Evolutionary conservation across 2,113 vertebrate genomes (phyloP), one percentile per base, ranked within the genome.

Genomic region (Orthonyx spaldingii): DNA sequence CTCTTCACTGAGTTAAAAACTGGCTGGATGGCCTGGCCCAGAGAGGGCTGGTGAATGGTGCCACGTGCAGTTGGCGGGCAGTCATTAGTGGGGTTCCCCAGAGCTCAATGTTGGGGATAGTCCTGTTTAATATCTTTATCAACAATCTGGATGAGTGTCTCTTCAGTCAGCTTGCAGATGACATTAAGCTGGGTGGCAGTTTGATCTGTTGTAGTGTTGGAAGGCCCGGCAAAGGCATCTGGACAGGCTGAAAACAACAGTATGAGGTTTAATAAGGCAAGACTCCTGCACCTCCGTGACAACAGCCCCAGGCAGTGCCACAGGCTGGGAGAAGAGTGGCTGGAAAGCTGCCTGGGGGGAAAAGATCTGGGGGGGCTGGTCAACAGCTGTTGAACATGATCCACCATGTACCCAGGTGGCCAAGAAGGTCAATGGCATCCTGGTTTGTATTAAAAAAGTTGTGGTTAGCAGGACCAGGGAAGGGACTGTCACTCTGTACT

Each of bases 21-120:
- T 41, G 16, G 0, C 16, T 64, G 57, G 16, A 26, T 35, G 28
- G 13, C 5, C 5, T 3, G 8, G 13, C 9, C 26, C n/a, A 33
- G 12, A 26, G 42, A 46, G 9, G 26, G 5, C 6, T 64, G 16
- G 18, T 76, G 22, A 64, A 53, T 42, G 8, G 5, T 42, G 15
- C 15, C 1, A 0, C 32, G 44, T 47, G 18, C 33, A 46, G 3
- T 22, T n/a, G 23, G 11, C 1, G 0, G 18, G 10, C 3, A 10
- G 24, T 26, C 26, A 37, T 11, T 15, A 21, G 7, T 52, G 28
- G 10, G 12, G 37, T 16, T 46, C 28, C 18, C 5, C 13, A 47
- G 10, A 44, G 12, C 46, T 65, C 17, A 35, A 13, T 55, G 5
- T 4, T 68, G 15, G 11, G 18, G 6, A 18, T 20, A 56, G 15